Evolutionary conservation across 2,113 vertebrate genomes (phyloP).

Genomic region (Crocuta crocuta): DNA sequence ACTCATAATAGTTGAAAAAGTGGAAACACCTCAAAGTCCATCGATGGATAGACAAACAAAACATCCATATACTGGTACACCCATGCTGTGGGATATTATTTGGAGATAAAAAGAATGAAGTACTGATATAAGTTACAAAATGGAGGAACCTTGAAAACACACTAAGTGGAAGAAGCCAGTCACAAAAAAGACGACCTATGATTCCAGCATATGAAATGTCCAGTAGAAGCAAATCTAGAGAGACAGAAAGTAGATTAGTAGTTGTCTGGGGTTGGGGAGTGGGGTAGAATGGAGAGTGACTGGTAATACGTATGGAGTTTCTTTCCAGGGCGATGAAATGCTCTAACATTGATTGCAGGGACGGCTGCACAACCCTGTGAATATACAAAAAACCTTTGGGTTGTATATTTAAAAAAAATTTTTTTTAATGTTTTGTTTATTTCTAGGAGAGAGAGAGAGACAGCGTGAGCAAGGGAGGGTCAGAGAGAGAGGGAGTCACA

Average conservation of each 20-base stretch:
- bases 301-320: not conserved
- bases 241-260: not conserved
- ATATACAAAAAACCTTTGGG: not conserved
- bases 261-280: not conserved
- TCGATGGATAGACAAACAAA: not conserved
- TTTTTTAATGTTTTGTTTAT: too few species aligned
- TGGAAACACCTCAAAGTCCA: not conserved
- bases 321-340: not conserved
- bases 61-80: too few species aligned
- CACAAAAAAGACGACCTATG: not conserved
- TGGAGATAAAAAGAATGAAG: not conserved
- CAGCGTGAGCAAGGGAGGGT: too few species aligned
- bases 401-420: not conserved
- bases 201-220: not conserved
- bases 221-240: not conserved
- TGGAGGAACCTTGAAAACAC: not conserved
- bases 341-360: not conserved
- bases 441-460: too few species aligned
- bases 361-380: not conserved
- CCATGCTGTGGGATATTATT: too few species aligned
- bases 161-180: not conserved
- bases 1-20: not conserved
- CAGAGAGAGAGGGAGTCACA: too few species aligned
- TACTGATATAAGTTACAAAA: not conserved
- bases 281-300: not conserved